Evolutionary conservation across 2,888 invertebrate species (phyloP).

Genomic region (Julus scanicus): DNA sequence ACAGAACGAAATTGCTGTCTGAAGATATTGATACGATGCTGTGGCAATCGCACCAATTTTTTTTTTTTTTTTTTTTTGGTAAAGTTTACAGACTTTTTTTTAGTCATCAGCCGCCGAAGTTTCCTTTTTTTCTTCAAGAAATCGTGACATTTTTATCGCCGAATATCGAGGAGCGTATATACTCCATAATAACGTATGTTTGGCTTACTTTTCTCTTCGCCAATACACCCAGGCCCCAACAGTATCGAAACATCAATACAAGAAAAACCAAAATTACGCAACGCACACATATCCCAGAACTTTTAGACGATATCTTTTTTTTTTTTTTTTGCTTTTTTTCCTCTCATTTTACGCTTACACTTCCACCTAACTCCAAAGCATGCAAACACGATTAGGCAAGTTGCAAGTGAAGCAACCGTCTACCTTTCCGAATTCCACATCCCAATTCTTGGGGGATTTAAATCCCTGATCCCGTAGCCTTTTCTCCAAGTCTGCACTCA

Average conservation of each 20-base stretch:
- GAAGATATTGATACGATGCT: background rate
- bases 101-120: background rate
- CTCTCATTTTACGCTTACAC: too few relatives aligned
- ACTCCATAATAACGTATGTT: background rate
- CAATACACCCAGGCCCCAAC: background rate
- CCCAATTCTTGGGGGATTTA: background rate
- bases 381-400: background rate
- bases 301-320: background rate
- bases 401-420: background rate
- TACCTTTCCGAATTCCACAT: background rate
- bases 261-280: background rate
- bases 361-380: background rate
- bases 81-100: background rate
- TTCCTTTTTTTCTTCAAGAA: background rate
- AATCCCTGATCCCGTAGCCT: background rate
- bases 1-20: background rate
- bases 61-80: too few relatives aligned
- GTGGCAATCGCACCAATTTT: background rate
- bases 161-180: conserved; percentile 3
- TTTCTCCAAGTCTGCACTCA: background rate
- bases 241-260: background rate
- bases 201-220: background rate
- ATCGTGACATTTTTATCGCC: conserved; percentile 20
- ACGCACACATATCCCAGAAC: background rate
- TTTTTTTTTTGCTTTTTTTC: background rate